Percentiles rank a stretch among this genome's conserved stretches.
Evolutionary conservation across 2,888 invertebrate genomes (phyloP).

Genomic region (Laothoe populi): DNA sequence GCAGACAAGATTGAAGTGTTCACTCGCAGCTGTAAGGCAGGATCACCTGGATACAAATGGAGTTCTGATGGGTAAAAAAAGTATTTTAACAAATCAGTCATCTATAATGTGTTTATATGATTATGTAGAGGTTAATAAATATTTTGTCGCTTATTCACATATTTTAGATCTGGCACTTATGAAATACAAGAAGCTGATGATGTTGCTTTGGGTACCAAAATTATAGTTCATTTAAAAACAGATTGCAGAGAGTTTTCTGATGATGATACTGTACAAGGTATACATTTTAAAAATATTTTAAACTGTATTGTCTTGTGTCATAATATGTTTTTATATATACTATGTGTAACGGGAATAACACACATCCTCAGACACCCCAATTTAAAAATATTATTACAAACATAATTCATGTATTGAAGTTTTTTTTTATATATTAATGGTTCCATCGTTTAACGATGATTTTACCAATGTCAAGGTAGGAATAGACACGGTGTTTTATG

Average conservation of each 20-base stretch:
- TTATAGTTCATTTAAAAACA: slow-evolving; percentile 94
- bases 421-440: too few relatives aligned
- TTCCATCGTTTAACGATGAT: too few relatives aligned
- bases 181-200: slow-evolving; percentile 94
- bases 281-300: not conserved
- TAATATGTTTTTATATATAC: too few relatives aligned
- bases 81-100: not conserved
- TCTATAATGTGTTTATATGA: not conserved
- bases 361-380: too few relatives aligned
- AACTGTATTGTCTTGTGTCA: too few relatives aligned
- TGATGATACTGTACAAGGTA: slow-evolving; percentile 91
- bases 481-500: too few relatives aligned
- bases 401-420: too few relatives aligned
- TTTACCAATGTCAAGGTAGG: too few relatives aligned
- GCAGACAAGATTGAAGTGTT: slow-evolving; percentile 97
- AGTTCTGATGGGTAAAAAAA: slow-evolving; percentile 92
- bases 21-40: slow-evolving; percentile 88
- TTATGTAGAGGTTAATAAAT: too few relatives aligned
- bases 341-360: too few relatives aligned
- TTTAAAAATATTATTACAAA: too few relatives aligned
- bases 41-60: slow-evolving; percentile 93
- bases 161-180: slow-evolving; percentile 91
- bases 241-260: slow-evolving; percentile 96
- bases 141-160: slow-evolving; percentile 21
- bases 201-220: slow-evolving; percentile 95